Base-by-base conservation (phyloP, 2,888 invertebrate species). In the Monoplex corrugatus region DNA sequence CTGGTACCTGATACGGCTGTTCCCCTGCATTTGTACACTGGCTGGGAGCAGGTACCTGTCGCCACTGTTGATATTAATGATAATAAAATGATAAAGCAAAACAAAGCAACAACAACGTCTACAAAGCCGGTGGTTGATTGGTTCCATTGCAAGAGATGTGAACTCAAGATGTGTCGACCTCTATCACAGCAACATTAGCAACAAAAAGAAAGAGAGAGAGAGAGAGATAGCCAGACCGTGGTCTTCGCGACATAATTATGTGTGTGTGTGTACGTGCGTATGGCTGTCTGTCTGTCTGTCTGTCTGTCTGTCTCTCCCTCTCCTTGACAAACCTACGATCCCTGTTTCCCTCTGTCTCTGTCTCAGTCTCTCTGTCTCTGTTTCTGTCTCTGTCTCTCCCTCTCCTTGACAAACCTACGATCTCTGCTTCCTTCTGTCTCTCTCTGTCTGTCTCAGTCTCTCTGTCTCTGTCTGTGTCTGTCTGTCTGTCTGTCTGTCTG, bases 211-310 rank as follows among this genome's bases (percentile, higher is more conserved):
- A 50, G 50, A 50, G 50, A 50, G 50, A 50, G 50, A 50, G 50
- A 50, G 50, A 50, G 28, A 28, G 68, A 68, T 8, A 68, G 68
- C 5, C 16, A 10, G 10, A 68, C 50, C 50, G 19, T 19, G 19
- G 50, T 13, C 50, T 10, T 10, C 13, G 19, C 13, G 50, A 50
- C 50, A 50, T 50, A 19, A 50, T 68, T 80, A 40, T 80, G 80
- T 80, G 80, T 80, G 80, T 80, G 80, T 80, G 80, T 80, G 80
- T 80, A 40, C 40, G 80, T 80, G 80, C 40, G 38, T 80, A 40
- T 80, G 80, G 10, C 10, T 80, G 80, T 80, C 19, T 78, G 78
- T 78, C 38, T 78, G 35, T 68, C 68, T 78, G 35, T 78, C 38
- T 78, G 35, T 38, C 38, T 78, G 35, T 38, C 38, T 38, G 35